Conservation (phyloP, 2,888 invertebrate species). For the Calameuta filiformis region DNA sequence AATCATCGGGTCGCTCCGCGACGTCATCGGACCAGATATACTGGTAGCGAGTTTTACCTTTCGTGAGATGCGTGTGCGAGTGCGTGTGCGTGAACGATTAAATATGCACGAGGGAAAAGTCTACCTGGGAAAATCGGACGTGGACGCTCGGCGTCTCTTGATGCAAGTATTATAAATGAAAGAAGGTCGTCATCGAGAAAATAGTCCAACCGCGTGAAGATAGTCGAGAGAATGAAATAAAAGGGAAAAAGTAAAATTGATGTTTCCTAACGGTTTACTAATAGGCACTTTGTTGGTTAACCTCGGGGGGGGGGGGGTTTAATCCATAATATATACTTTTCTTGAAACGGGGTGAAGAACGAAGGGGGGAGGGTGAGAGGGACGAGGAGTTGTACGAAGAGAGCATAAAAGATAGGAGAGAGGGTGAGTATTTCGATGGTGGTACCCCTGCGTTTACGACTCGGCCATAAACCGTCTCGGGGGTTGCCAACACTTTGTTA, state of each 20-base stretch:
- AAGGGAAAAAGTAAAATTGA: not conserved
- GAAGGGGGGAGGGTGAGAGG: not conserved
- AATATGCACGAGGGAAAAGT: constrained; percentile 50
- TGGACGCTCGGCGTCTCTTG: not conserved
- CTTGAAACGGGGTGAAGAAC: not conserved
- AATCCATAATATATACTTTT: constrained; percentile 9
- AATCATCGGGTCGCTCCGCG: constrained; percentile 43
- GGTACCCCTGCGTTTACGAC: constrained; percentile 24
- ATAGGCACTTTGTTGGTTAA: not conserved
- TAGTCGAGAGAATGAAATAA: not conserved
- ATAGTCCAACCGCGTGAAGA: not conserved
- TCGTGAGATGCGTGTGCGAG: constrained; percentile 3
- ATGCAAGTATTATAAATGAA: not conserved
- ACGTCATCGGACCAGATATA: constrained; percentile 43
- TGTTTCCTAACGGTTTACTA: not conserved
- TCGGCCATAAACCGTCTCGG: constrained; percentile 24
- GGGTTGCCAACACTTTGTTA: constrained; percentile 25
- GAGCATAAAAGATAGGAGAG: not conserved
- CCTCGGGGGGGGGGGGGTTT: not conserved
- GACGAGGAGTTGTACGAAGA: not conserved
- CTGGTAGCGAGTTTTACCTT: constrained; percentile 31
- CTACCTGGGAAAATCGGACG: constrained; percentile 57
- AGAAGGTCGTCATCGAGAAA: not conserved
- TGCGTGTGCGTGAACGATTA: constrained; percentile 52
- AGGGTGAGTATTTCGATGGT: constrained; percentile 19